These are phyloP conservation scores for Synanthedon formicaeformis DNA, from an alignment of 2,888 invertebrate species.

Conservation along the genomic window DNA sequence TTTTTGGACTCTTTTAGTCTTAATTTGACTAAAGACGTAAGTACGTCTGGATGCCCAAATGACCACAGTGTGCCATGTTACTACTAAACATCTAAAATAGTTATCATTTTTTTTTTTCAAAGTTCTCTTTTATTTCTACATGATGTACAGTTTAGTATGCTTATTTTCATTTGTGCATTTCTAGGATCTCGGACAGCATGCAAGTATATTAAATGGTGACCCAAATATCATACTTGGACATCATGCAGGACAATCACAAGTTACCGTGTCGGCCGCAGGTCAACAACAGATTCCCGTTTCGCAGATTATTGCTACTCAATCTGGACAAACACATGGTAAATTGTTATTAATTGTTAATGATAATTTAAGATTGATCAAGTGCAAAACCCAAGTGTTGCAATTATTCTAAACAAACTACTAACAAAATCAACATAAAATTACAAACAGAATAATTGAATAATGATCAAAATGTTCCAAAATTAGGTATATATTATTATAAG, in stretches of 20 bases:
- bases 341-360: not conserved
- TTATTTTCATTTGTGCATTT: conserved; percentile 13
- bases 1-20: too few relatives aligned
- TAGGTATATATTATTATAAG: too few relatives aligned
- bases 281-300: conserved; percentile 61
- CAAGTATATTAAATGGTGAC: conserved; percentile 61
- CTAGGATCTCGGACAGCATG: conserved; percentile 62
- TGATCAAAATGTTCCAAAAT: too few relatives aligned
- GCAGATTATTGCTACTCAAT: conserved; percentile 57
- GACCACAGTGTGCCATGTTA: too few relatives aligned
- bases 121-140: not conserved
- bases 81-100: not conserved
- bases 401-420: too few relatives aligned
- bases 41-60: too few relatives aligned
- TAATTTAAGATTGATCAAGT: too few relatives aligned
- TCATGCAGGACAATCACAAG: conserved; percentile 58
- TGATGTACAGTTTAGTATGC: not conserved
- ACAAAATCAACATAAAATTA: too few relatives aligned
- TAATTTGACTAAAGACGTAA: too few relatives aligned
- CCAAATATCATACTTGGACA: conserved; percentile 70
- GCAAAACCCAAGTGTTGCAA: too few relatives aligned
- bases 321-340: conserved; percentile 58
- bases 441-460: too few relatives aligned
- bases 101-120: not conserved
- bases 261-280: conserved; percentile 48